Evolutionary conservation across 2,113 vertebrate species (phyloP).

Genomic region (Dolichallabes microphthalmus): DNA sequence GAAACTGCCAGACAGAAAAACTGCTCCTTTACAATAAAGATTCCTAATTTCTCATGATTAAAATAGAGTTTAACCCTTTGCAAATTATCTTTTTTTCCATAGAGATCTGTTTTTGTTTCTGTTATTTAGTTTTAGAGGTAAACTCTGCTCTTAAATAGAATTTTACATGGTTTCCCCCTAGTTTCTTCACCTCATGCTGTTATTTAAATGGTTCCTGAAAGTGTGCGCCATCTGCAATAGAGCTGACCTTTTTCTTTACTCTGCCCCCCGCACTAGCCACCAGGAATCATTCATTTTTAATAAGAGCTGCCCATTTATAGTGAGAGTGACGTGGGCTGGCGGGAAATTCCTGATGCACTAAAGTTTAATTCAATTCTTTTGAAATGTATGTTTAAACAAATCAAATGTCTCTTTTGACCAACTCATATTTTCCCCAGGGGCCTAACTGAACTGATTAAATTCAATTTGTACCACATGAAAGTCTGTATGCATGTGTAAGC

Average conservation of each 20-base stretch:
- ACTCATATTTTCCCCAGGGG: background rate
- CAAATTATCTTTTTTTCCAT: background rate
- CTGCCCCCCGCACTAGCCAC: background rate
- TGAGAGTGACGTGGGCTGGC: background rate
- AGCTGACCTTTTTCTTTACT: background rate
- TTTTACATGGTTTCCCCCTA: background rate
- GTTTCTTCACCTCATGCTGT: background rate
- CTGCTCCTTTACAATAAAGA: background rate
- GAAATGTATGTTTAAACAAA: background rate
- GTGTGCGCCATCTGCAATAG: background rate
- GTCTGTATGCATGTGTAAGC: background rate
- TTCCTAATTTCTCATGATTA: background rate
- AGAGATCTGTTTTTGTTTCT: background rate
- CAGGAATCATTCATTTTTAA: slow-evolving; percentile 12
- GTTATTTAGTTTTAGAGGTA: background rate
- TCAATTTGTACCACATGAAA: background rate
- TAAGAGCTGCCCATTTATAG: background rate
- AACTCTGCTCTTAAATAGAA: background rate
- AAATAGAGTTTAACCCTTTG: background rate
- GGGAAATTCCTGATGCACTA: background rate
- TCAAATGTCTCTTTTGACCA: background rate
- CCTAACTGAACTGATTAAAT: background rate
- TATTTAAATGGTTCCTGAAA: background rate
- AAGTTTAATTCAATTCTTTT: background rate
- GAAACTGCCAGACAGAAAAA: background rate